Percentiles rank a stretch among this genome's conserved stretches.
Evolutionary conservation across 2,888 invertebrate species (phyloP).

Genomic region (Ormyrus labotus): DNA sequence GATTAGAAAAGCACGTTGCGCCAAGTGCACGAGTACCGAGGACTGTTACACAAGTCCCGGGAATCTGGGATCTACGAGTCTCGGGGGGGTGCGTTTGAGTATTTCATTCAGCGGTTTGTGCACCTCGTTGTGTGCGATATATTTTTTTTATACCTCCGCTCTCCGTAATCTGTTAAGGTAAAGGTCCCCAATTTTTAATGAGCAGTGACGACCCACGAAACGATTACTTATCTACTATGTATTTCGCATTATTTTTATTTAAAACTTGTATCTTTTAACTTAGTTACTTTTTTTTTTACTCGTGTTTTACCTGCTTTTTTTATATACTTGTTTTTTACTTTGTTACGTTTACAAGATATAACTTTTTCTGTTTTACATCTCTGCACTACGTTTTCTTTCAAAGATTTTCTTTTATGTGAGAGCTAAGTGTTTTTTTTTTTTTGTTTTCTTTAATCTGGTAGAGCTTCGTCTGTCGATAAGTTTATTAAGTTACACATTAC

Average conservation of each 20-base stretch:
- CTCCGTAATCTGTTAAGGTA: slow-evolving; percentile 21
- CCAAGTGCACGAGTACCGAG: slow-evolving; percentile 8
- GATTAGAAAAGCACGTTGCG: slow-evolving; percentile 26
- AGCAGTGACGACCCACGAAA: slow-evolving; percentile 21
- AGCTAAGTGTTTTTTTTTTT: slow-evolving; percentile 12
- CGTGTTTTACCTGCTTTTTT: slow-evolving; percentile 22
- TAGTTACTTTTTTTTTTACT: slow-evolving; percentile 1
- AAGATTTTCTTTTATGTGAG: slow-evolving; percentile 3
- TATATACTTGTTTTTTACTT: background rate
- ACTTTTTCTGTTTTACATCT: slow-evolving; percentile 20
- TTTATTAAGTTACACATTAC: slow-evolving; percentile 22
- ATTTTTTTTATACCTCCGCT: background rate
- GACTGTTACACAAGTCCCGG: slow-evolving; percentile 7
- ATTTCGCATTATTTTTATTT: slow-evolving; percentile 15
- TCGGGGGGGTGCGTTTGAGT: background rate
- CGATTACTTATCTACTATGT: slow-evolving; percentile 17
- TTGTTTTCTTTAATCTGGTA: too few relatives aligned
- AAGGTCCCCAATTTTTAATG: slow-evolving; percentile 27
- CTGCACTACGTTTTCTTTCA: slow-evolving; percentile 23
- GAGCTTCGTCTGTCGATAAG: background rate
- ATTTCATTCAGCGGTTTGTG: slow-evolving; percentile 22
- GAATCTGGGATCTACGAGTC: slow-evolving; percentile 10
- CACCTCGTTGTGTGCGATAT: slow-evolving; percentile 36
- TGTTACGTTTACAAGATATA: slow-evolving; percentile 40
- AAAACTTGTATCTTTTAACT: slow-evolving; percentile 17